Base-by-base conservation (phyloP, 1,140 invertebrate species). In the Sitodiplosis mosellana region DNA sequence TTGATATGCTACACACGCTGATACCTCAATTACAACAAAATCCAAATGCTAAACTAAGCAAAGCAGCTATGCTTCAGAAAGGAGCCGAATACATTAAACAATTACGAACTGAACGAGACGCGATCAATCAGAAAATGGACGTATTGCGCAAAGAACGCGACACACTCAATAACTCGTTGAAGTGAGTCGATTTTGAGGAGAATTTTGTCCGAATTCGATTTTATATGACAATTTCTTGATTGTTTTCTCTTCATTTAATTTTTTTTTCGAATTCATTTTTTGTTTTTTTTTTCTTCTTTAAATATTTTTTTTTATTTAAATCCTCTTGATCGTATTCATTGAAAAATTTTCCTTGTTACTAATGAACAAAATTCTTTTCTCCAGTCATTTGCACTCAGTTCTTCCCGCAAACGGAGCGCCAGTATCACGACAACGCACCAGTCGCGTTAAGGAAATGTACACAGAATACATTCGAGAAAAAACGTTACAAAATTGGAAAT, bases 21-120 rank as follows among this genome's bases (percentile, higher is more conserved):
- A 90, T 97, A 59, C 93, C 93, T 15, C 83, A 87, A 51, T 72
- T 96, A 12, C 85, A 78, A 65, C 80, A 87, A 56, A 94, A 89
- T 69, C 84, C 89, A 4, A 89, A 83, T 61, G 77, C 84, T 1
- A 96, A 96, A 73, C 71, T 88, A 50, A 88, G 85, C 67, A 98
- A 97, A 71, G 93, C 93, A 19, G 87, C 89, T 1, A 92, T 96
- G 87, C 66, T 97, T 38, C 89, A 95, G 57, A 95, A 95, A 67
- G 90, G 90, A 53, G 93, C 88, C 5, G 92, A 97, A 58, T 93
- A 95, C 60, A 94, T 96, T 52, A 80, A 83, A 53, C 86, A 92
- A 56, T 68, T 98, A 50, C 83, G 87, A 55, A 63, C 74, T 15
- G 92, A 96, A 63, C 71, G 91, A 52, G 76, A 78, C 57, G 80